Conservation (phyloP, 2,113 vertebrate species). For the Entosphenus tridentatus region DNA sequence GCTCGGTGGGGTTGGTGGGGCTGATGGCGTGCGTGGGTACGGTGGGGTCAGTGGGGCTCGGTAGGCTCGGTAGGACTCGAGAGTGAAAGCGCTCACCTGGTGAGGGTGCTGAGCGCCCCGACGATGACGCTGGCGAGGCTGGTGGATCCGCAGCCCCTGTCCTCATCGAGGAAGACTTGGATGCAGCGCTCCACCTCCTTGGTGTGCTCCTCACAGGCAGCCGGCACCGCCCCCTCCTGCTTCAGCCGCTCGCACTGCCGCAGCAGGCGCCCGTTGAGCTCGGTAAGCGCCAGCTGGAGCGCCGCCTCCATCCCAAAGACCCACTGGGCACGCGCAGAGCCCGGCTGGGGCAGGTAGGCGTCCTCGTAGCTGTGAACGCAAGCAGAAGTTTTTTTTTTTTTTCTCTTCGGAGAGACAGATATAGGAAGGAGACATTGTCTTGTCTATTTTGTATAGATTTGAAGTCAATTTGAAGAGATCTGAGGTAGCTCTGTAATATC, state of each 20-base stretch:
- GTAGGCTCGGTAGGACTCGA: no score
- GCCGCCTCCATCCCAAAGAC: slow-evolving; percentile 58
- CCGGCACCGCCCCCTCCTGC: slow-evolving; percentile 51
- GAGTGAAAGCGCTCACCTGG: slow-evolving; percentile 27
- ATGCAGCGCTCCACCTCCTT: slow-evolving; percentile 93
- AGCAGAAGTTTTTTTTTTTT: no score
- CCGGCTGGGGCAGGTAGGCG: slow-evolving; percentile 58
- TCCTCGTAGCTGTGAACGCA: slow-evolving; percentile 45
- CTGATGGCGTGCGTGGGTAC: no score
- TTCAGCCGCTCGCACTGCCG: slow-evolving; percentile 69
- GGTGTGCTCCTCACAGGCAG: slow-evolving; percentile 68
- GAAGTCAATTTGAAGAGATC: no score
- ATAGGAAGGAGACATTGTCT: no score
- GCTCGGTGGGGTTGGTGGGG: no score
- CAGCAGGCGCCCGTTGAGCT: slow-evolving; percentile 50
- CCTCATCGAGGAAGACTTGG: slow-evolving; percentile 64
- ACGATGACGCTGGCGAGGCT: slow-evolving; percentile 71
- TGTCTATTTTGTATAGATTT: no score
- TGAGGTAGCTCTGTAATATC: no score
- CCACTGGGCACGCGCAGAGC: slow-evolving; percentile 44
- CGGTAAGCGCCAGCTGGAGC: slow-evolving; percentile 56
- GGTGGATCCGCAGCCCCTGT: slow-evolving; percentile 56
- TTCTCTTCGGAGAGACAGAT: no score
- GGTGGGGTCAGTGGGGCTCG: no score
- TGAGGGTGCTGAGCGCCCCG: slow-evolving; percentile 64